phyloP scores from a whole-genome alignment of 2,888 invertebrate genomes.

The Periphyllus acericola region DNA sequence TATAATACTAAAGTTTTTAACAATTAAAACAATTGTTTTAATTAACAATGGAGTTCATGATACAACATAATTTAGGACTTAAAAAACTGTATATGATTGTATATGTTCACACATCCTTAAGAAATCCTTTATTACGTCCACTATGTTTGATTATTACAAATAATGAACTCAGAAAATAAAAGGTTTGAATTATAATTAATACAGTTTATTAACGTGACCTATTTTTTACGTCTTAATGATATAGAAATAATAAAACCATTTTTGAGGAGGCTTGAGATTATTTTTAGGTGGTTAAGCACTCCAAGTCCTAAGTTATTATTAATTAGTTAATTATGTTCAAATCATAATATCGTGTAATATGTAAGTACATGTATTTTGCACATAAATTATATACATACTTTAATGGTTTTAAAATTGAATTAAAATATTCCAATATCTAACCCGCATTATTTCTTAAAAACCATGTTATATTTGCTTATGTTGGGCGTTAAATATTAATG shows the following conservation, averaged over 20 bases:
- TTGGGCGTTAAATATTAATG: not conserved
- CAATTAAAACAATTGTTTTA: no score
- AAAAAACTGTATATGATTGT: not conserved
- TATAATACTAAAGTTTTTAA: not conserved
- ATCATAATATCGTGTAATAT: not conserved
- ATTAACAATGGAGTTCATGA: not conserved
- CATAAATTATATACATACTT: not conserved
- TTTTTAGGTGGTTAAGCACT: constrained; percentile 27
- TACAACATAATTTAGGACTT: not conserved
- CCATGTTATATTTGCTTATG: not conserved
- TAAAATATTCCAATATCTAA: not conserved
- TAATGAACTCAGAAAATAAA: not conserved
- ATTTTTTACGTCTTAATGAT: not conserved
- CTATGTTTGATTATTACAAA: not conserved
- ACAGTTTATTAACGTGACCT: not conserved
- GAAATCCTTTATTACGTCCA: not conserved
- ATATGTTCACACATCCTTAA: not conserved
- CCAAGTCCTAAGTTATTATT: not conserved
- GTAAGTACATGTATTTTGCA: not conserved
- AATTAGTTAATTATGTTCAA: not conserved
- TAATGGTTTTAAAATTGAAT: not conserved
- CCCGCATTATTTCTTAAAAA: not conserved
- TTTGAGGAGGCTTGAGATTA: constrained; percentile 22
- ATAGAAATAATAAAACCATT: not conserved
- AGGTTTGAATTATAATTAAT: not conserved